Evolutionary conservation across 2,797 vertebrate genomes (phyloP).

Genomic region (Brachyalestes nurse): DNA sequence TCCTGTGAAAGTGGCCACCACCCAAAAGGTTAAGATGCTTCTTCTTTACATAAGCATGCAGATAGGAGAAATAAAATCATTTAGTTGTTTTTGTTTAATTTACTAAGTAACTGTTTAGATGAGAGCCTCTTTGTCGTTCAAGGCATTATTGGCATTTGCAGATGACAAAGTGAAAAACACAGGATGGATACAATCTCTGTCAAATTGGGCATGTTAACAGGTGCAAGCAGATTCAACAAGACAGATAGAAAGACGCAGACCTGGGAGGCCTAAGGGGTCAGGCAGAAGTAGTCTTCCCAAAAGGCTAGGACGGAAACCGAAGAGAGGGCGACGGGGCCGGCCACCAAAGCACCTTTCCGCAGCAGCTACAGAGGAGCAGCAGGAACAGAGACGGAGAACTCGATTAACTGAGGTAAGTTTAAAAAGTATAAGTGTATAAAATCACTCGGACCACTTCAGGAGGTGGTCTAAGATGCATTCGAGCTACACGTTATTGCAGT

Average conservation of each 20-base stretch:
- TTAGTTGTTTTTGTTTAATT: background rate
- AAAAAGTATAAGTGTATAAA: no score
- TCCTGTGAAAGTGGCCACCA: constrained; percentile 45
- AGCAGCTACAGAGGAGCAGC: constrained; percentile 70
- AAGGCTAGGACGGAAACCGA: constrained; percentile 65
- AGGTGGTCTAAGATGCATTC: no score
- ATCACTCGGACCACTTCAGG: no score
- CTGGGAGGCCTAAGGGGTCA: constrained; percentile 72
- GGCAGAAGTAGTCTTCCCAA: constrained; percentile 64
- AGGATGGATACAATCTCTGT: background rate
- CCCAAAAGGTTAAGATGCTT: constrained; percentile 65
- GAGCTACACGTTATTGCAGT: background rate
- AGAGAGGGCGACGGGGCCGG: constrained; percentile 76
- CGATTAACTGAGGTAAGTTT: constrained; percentile 83
- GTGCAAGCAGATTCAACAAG: constrained; percentile 54
- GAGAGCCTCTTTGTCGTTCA: background rate
- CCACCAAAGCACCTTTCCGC: constrained; percentile 74
- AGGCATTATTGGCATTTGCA: background rate
- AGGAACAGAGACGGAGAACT: constrained; percentile 76
- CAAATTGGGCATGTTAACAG: constrained; percentile 37
- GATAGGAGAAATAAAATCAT: background rate
- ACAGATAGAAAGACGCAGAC: constrained; percentile 66
- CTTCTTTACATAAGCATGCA: background rate
- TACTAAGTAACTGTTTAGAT: background rate
- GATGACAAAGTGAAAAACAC: background rate